phyloP scores from a whole-genome alignment of 2,888 invertebrate genomes.

The Venusia cambrica region DNA sequence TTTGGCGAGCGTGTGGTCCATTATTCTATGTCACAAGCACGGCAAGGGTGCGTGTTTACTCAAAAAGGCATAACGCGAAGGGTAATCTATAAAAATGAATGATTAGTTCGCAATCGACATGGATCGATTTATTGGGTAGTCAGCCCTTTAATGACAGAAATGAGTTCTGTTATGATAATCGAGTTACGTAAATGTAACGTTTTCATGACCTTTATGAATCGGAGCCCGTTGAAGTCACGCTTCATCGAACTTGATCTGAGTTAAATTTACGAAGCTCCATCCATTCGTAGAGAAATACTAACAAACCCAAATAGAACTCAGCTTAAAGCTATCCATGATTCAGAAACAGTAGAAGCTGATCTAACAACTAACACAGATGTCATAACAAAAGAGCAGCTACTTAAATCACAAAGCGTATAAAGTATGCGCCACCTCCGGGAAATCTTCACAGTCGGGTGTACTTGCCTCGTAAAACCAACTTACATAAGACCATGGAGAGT shows the following conservation, averaged over 20 bases:
- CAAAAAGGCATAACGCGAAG: slow-evolving; percentile 43
- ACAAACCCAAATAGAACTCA: too few relatives aligned
- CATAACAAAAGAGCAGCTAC: slow-evolving; percentile 12
- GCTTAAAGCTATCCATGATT: too few relatives aligned
- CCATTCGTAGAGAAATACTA: too few relatives aligned
- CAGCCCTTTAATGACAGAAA: slow-evolving; percentile 17
- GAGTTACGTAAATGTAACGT: too few relatives aligned
- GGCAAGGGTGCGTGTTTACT: slow-evolving; percentile 67
- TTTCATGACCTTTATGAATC: too few relatives aligned
- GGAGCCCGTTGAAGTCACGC: too few relatives aligned
- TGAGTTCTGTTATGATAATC: too few relatives aligned
- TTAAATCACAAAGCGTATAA: slow-evolving; percentile 66
- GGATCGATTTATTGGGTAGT: slow-evolving; percentile 23
- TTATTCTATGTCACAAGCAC: slow-evolving; percentile 76
- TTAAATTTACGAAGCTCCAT: too few relatives aligned
- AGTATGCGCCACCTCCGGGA: slow-evolving; percentile 72
- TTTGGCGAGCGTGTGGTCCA: slow-evolving; percentile 73
- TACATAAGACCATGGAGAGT: slow-evolving; percentile 50
- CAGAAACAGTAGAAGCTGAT: slow-evolving; percentile 3
- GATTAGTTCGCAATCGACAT: slow-evolving; percentile 25
- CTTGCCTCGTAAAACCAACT: slow-evolving; percentile 61
- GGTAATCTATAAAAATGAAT: slow-evolving; percentile 26
- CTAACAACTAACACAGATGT: slow-evolving; percentile 3
- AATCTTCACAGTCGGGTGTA: slow-evolving; percentile 62
- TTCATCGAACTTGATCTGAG: too few relatives aligned